Evolutionary conservation across 2,888 invertebrate genomes (phyloP).

Genomic region (Helleia helle): DNA sequence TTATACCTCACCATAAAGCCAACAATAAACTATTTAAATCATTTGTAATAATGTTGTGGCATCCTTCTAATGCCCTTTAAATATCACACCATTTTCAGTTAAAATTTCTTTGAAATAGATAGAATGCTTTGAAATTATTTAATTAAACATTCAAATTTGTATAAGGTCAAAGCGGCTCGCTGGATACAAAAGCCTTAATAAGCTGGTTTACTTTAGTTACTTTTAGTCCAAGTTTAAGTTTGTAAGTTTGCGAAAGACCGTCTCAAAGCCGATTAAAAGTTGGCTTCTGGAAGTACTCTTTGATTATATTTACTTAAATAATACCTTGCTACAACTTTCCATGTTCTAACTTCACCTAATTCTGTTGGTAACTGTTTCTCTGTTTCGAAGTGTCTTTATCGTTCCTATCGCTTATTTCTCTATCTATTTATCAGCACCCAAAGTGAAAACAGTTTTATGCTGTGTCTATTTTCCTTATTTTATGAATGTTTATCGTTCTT

Average conservation of each 20-base stretch:
- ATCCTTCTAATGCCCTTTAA: no score
- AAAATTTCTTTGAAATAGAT: no score
- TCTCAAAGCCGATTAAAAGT: slow-evolving; percentile 19
- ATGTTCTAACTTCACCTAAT: slow-evolving; percentile 9
- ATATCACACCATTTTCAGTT: no score
- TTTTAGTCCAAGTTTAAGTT: slow-evolving; percentile 14
- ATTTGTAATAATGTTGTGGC: no score
- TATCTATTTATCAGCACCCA: no score
- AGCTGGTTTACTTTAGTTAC: slow-evolving; percentile 12
- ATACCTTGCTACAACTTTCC: slow-evolving; percentile 11
- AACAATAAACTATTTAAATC: no score
- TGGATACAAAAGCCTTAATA: slow-evolving; percentile 11
- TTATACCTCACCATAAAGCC: no score
- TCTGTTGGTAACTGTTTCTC: slow-evolving; percentile 8
- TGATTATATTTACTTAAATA: slow-evolving; percentile 18
- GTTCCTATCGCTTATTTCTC: no score
- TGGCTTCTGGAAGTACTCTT: slow-evolving; percentile 14
- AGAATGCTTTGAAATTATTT: neutral
- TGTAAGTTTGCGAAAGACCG: slow-evolving; percentile 14
- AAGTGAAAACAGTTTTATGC: no score
- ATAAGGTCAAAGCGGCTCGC: slow-evolving; percentile 1
- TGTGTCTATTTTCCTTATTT: no score
- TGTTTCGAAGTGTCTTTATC: slow-evolving; percentile 9
- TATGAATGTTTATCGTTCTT: no score
- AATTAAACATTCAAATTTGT: neutral